phyloP scores from a whole-genome alignment of 2,888 invertebrate species.

The Netelia virgata region DNA sequence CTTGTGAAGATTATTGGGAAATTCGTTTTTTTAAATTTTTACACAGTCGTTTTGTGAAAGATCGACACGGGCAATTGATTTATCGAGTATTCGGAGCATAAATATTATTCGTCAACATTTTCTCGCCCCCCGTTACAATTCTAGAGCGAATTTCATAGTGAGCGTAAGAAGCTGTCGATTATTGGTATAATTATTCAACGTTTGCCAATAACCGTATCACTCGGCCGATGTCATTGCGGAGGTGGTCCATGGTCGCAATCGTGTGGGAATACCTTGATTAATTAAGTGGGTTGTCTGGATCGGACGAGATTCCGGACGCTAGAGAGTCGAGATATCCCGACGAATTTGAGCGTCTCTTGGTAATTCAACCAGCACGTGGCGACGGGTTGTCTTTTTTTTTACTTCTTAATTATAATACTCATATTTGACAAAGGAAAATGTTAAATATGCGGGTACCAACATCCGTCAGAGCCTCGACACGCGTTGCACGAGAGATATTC shows the following conservation, averaged over 20 bases:
- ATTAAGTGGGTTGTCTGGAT: constrained; percentile 19
- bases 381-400: too few relatives aligned
- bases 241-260: background rate
- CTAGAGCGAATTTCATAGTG: too few relatives aligned
- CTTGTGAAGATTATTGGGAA: too few relatives aligned
- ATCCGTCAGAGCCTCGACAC: constrained; percentile 13
- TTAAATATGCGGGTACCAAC: constrained; percentile 47
- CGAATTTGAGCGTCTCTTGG: background rate
- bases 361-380: background rate
- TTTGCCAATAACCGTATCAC: constrained; percentile 9
- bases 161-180: too few relatives aligned
- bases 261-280: background rate
- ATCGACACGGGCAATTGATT: too few relatives aligned
- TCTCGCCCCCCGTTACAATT: too few relatives aligned
- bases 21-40: too few relatives aligned
- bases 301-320: constrained; percentile 8
- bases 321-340: constrained; percentile 27
- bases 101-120: too few relatives aligned
- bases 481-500: constrained; percentile 28
- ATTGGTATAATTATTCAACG: background rate
- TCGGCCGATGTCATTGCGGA: background rate
- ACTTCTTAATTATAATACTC: too few relatives aligned
- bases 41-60: too few relatives aligned
- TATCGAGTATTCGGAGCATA: too few relatives aligned
- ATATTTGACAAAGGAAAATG: constrained; percentile 11